Evolutionary conservation across 1,140 invertebrate species (phyloP).

Genomic region (Drosophila biarmipes): DNA sequence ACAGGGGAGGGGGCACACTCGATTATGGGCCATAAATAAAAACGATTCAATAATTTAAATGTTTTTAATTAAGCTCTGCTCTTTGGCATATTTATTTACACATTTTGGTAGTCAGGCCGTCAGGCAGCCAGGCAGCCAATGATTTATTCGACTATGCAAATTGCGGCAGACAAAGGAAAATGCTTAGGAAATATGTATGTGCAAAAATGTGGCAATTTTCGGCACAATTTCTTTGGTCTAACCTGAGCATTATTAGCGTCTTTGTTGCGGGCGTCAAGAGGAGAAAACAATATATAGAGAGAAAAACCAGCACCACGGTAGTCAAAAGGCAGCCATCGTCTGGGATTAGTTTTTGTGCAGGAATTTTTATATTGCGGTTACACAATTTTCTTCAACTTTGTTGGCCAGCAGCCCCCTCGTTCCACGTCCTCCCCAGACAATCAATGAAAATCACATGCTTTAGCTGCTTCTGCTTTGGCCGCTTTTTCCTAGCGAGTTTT

Average conservation of each 20-base stretch:
- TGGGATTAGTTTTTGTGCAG: slow-evolving; percentile 79
- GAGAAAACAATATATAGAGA: slow-evolving; percentile 23
- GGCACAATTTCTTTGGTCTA: slow-evolving; percentile 68
- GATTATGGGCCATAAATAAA: slow-evolving; percentile 73
- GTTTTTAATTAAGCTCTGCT: slow-evolving; percentile 71
- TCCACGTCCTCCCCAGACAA: background rate
- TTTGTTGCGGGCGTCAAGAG: slow-evolving; percentile 46
- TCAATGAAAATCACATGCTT: slow-evolving; percentile 72
- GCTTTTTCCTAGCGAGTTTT: slow-evolving; percentile 28
- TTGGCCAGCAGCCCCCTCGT: slow-evolving; percentile 1
- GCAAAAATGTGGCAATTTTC: slow-evolving; percentile 66
- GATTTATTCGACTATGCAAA: slow-evolving; percentile 64
- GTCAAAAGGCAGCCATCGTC: slow-evolving; percentile 51
- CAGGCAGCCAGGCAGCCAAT: slow-evolving; percentile 12
- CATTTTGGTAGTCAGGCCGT: slow-evolving; percentile 19
- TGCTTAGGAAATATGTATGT: slow-evolving; percentile 56
- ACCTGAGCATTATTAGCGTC: slow-evolving; percentile 27
- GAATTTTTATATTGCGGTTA: slow-evolving; percentile 80
- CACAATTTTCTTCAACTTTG: slow-evolving; percentile 60
- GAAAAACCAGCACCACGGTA: slow-evolving; percentile 45
- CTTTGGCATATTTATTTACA: slow-evolving; percentile 60
- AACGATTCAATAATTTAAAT: slow-evolving; percentile 63
- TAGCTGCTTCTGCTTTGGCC: slow-evolving; percentile 58
- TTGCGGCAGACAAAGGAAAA: slow-evolving; percentile 49
- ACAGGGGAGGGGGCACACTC: slow-evolving; percentile 10